These are phyloP conservation scores for Cephus spinipes DNA, from an alignment of 2,888 invertebrate species.

Conservation along the genomic window DNA sequence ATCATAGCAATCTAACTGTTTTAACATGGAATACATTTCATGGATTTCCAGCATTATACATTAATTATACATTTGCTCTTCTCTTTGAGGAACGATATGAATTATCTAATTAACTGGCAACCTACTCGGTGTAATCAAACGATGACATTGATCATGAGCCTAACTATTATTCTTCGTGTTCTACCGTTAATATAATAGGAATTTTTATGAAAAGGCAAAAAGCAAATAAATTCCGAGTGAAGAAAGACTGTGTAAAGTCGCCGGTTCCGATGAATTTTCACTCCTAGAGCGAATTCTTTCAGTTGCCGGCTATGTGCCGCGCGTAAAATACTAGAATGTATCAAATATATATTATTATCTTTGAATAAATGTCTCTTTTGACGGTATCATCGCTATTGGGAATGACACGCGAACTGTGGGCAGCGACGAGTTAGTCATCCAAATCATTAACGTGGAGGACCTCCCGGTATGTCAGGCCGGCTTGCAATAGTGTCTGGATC, in stretches of 20 bases:
- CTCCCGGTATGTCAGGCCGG: conserved; percentile 89
- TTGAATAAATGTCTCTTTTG: conserved; percentile 42
- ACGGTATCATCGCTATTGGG: conserved; percentile 33
- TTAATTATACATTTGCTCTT: background rate
- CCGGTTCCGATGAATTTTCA: conserved; percentile 2
- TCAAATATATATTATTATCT: conserved; percentile 51
- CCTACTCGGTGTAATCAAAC: background rate
- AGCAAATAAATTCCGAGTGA: conserved; percentile 25
- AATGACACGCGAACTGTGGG: background rate
- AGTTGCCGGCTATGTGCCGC: conserved; percentile 23
- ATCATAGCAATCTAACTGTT: background rate
- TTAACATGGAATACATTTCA: background rate
- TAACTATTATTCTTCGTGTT: background rate
- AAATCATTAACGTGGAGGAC: conserved; percentile 95
- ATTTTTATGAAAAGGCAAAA: conserved; percentile 19
- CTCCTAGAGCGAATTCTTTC: conserved; percentile 21
- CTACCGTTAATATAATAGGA: conserved; percentile 1
- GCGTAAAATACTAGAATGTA: conserved; percentile 56
- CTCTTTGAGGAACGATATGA: background rate
- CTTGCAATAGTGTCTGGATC: conserved; percentile 76
- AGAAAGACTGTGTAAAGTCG: conserved; percentile 11
- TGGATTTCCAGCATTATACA: background rate
- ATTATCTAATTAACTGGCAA: background rate
- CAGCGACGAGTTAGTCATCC: conserved; percentile 72
- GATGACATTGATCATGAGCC: background rate